Percentiles rank a stretch among this genome's conserved stretches.
Evolutionary conservation across 1,140 invertebrate genomes (phyloP).

Genomic region (Drosophila aff.): DNA sequence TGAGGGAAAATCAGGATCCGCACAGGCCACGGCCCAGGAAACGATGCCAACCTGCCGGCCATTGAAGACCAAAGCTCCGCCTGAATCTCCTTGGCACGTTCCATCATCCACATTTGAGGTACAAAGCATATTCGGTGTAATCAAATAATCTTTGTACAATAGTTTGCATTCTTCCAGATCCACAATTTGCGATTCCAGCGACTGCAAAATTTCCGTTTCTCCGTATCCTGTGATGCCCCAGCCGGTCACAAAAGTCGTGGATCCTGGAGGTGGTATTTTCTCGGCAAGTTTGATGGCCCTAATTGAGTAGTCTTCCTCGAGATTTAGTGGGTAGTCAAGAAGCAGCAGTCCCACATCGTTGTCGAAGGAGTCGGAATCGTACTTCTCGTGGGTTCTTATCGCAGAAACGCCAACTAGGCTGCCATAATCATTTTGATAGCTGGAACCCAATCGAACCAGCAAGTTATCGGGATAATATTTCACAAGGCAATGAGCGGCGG

Average conservation of each 20-base stretch:
- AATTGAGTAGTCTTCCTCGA: background rate
- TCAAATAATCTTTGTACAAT: background rate
- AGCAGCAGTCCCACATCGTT: slow-evolving; percentile 23
- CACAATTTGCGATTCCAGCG: slow-evolving; percentile 1
- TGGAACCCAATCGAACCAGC: slow-evolving; percentile 19
- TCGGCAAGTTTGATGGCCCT: slow-evolving; percentile 6
- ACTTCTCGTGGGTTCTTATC: slow-evolving; percentile 3
- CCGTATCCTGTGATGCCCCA: slow-evolving; percentile 12
- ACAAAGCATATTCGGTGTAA: slow-evolving; percentile 12
- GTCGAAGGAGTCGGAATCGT: slow-evolving; percentile 1
- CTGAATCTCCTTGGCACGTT: slow-evolving; percentile 14
- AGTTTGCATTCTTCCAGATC: background rate
- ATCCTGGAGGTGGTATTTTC: background rate
- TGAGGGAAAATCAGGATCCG: slow-evolving; percentile 7
- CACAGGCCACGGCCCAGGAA: slow-evolving; percentile 19
- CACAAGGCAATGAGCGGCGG: slow-evolving; percentile 86
- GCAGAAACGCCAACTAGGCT: background rate
- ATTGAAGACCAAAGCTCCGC: slow-evolving; percentile 14
- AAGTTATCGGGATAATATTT: background rate
- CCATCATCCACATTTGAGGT: background rate
- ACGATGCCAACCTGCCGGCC: slow-evolving; percentile 4
- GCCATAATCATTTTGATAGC: slow-evolving; percentile 1
- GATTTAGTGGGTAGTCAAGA: background rate
- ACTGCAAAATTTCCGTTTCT: slow-evolving; percentile 4
- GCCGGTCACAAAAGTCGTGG: slow-evolving; percentile 6